A percentile compares a stretch with the other conserved stretches of the same genome.
Conservation (phyloP, 2,797 vertebrate genomes). For the Periophthalmus magnuspinnatus region DNA sequence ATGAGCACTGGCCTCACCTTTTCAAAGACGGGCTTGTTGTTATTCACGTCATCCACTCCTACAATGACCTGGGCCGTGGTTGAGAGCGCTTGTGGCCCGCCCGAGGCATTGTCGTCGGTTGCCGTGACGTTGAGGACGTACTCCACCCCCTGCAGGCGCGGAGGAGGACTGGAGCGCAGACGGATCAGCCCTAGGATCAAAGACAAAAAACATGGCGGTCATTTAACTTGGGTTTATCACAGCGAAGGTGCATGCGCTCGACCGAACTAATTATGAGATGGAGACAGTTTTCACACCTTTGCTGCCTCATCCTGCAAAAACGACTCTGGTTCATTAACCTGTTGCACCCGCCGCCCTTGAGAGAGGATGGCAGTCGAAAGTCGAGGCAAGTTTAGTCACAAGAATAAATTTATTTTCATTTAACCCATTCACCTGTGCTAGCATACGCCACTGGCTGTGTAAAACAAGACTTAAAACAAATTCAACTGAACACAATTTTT, state of each 20-base stretch:
- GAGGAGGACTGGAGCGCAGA: constrained; percentile 84
- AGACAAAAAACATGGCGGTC: constrained; percentile 13
- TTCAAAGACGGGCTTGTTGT: constrained; percentile 90
- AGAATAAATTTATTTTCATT: background rate
- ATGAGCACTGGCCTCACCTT: constrained; percentile 72
- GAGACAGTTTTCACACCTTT: constrained; percentile 9
- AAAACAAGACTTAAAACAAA: background rate
- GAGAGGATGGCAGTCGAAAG: background rate
- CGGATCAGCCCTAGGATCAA: constrained; percentile 82
- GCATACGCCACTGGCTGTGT: background rate
- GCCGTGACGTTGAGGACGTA: constrained; percentile 86
- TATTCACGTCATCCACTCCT: constrained; percentile 87
- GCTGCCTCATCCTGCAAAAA: constrained; percentile 2
- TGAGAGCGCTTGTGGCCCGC: constrained; percentile 80
- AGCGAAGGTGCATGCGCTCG: background rate
- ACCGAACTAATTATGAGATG: constrained; percentile 2
- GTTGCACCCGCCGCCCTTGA: background rate
- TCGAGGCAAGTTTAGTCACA: background rate
- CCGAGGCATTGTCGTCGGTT: constrained; percentile 85
- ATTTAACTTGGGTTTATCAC: background rate
- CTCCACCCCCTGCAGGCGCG: constrained; percentile 85
- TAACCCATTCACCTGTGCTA: background rate
- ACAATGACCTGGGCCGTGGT: constrained; percentile 84
- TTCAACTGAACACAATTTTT: background rate
- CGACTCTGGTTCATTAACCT: constrained; percentile 9